Evolutionary conservation across 2,113 vertebrate genomes (phyloP).

Genomic region (Sinosuthora webbiana): DNA sequence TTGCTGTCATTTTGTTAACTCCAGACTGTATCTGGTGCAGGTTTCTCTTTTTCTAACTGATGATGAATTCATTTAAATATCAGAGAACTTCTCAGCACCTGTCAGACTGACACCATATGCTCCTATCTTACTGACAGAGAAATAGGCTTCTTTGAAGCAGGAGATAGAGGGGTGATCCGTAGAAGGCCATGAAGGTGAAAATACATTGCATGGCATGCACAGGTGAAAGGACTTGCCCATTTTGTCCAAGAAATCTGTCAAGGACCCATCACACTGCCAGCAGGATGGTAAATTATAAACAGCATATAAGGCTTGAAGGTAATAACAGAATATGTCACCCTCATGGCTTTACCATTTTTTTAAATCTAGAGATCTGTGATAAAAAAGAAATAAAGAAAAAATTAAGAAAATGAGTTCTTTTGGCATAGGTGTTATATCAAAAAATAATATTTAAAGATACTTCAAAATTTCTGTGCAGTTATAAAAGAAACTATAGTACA

Average conservation of each 20-base stretch:
- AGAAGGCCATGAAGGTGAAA: neutral
- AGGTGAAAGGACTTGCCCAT: neutral
- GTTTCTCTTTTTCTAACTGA: neutral
- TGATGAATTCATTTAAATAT: neutral
- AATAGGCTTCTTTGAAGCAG: neutral
- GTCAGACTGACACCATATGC: neutral
- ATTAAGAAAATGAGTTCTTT: neutral
- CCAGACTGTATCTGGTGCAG: neutral
- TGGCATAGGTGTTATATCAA: neutral
- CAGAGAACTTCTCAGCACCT: neutral
- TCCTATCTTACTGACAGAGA: neutral
- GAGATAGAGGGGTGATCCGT: neutral
- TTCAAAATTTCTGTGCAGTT: neutral
- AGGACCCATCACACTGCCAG: neutral
- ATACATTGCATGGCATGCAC: neutral
- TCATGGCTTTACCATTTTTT: neutral
- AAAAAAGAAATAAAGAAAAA: neutral
- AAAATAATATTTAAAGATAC: neutral
- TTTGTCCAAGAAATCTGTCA: neutral
- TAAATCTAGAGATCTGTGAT: neutral
- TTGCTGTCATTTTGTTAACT: neutral
- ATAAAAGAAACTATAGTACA: neutral
- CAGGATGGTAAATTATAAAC: neutral
- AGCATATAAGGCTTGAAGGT: neutral
- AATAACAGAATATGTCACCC: neutral